These are phyloP conservation scores for Baronia brevicornis DNA, from an alignment of 2,888 invertebrate species.

Conservation along the genomic window DNA sequence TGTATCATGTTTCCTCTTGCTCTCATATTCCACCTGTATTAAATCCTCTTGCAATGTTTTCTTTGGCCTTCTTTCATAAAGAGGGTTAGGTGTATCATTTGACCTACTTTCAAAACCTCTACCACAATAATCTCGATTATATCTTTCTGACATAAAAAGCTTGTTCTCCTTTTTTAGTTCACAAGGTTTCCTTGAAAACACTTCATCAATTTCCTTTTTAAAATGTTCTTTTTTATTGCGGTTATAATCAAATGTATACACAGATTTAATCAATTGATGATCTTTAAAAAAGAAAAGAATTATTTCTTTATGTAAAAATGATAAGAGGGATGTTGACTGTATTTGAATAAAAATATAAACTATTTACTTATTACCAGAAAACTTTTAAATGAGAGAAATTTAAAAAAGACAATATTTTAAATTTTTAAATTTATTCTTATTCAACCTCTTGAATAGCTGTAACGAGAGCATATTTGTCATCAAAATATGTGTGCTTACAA, in stretches of 20 bases:
- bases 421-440: no score
- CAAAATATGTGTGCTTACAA: no score
- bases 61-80: no score
- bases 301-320: neutral
- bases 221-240: conserved; percentile 68
- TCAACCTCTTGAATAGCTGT: no score
- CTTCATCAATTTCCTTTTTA: conserved; percentile 52
- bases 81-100: conserved; percentile 27
- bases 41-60: conserved; percentile 32
- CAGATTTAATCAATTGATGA: conserved; percentile 77
- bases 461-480: no score
- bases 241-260: conserved; percentile 82
- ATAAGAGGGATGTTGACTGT: no score
- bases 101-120: conserved; percentile 21
- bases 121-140: conserved; percentile 28
- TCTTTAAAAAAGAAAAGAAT: conserved; percentile 38
- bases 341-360: no score
- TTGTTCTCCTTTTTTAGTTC: conserved; percentile 33
- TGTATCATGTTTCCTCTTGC: conserved; percentile 26
- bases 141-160: conserved; percentile 25
- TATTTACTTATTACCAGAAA: no score
- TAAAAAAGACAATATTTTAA: no score
- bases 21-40: conserved; percentile 33
- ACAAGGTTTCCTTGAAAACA: conserved; percentile 44
- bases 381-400: no score